Percentiles rank a stretch among this genome's conserved stretches.
phyloP scores from a whole-genome alignment of 64 coral and sea anemone genomes.

The Pocillopora verrucosa region DNA sequence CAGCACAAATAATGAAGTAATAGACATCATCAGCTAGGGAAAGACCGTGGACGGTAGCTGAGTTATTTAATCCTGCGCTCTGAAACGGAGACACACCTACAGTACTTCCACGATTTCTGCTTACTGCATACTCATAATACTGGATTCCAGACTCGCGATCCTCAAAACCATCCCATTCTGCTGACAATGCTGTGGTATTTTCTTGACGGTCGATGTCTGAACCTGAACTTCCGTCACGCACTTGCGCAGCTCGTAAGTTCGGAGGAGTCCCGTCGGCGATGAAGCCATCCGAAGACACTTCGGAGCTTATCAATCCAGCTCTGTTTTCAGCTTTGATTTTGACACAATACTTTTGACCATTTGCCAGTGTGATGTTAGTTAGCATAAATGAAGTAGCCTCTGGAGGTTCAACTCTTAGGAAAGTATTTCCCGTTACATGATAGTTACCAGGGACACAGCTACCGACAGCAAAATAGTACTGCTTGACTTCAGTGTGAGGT shows the following conservation, averaged over 20 bases:
- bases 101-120: slow-evolving; percentile 58
- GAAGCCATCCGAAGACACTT: slow-evolving; percentile 38
- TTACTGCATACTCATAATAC: slow-evolving; percentile 51
- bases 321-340: slow-evolving; percentile 49
- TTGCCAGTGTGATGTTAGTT: slow-evolving; percentile 16
- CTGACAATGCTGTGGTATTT: slow-evolving; percentile 6
- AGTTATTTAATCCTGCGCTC: slow-evolving; percentile 42
- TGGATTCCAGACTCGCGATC: slow-evolving; percentile 58
- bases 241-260: neutral
- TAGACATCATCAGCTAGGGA: slow-evolving; percentile 77
- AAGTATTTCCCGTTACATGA: slow-evolving; percentile 33
- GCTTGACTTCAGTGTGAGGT: slow-evolving; percentile 74
- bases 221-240: slow-evolving; percentile 23
- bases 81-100: slow-evolving; percentile 61
- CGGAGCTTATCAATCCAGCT: slow-evolving; percentile 22
- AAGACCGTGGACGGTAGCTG: slow-evolving; percentile 48
- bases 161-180: slow-evolving; percentile 53
- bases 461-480: slow-evolving; percentile 77
- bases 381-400: slow-evolving; percentile 32
- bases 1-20: slow-evolving; percentile 85
- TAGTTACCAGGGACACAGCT: slow-evolving; percentile 49
- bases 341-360: slow-evolving; percentile 46
- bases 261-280: slow-evolving; percentile 40
- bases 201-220: neutral
- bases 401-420: slow-evolving; percentile 25